Percentiles rank a stretch among this genome's conserved stretches.
Conservation (phyloP, 2,113 vertebrate genomes). For the Prionailurus viverrinus region DNA sequence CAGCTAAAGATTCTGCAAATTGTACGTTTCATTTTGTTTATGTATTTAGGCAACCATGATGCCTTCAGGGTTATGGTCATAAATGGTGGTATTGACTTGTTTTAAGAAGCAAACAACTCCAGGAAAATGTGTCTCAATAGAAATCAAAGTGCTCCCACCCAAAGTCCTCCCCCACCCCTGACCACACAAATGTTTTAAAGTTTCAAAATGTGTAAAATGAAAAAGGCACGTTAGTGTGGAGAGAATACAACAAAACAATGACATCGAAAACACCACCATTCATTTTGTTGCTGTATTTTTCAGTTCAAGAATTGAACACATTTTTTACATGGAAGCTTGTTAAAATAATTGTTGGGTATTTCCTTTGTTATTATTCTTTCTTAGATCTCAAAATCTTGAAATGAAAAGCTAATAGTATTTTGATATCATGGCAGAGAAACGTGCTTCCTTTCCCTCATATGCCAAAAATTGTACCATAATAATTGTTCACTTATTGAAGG, state of each 20-base stretch:
- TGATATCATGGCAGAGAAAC: neutral
- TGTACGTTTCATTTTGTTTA: constrained; percentile 69
- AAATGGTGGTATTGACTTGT: constrained; percentile 61
- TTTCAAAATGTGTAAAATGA: neutral
- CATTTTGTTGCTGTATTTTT: neutral
- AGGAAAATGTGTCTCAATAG: constrained; percentile 57
- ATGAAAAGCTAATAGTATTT: neutral
- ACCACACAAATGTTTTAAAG: neutral
- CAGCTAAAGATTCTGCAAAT: constrained; percentile 60
- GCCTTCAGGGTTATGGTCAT: constrained; percentile 73
- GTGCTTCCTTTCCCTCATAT: neutral
- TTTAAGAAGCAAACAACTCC: constrained; percentile 67
- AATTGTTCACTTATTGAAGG: neutral
- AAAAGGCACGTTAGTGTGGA: neutral
- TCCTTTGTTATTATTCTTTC: neutral
- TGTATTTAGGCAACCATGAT: constrained; percentile 60
- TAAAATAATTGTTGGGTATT: neutral
- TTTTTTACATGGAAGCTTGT: neutral
- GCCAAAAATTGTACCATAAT: neutral
- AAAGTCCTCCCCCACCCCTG: neutral
- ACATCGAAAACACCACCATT: neutral
- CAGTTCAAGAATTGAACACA: neutral
- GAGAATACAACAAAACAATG: neutral
- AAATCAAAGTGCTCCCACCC: constrained; percentile 47
- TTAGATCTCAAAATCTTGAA: neutral